Evolutionary conservation across 2,797 vertebrate species (phyloP).

Genomic region (Apogon hyalosoma): DNA sequence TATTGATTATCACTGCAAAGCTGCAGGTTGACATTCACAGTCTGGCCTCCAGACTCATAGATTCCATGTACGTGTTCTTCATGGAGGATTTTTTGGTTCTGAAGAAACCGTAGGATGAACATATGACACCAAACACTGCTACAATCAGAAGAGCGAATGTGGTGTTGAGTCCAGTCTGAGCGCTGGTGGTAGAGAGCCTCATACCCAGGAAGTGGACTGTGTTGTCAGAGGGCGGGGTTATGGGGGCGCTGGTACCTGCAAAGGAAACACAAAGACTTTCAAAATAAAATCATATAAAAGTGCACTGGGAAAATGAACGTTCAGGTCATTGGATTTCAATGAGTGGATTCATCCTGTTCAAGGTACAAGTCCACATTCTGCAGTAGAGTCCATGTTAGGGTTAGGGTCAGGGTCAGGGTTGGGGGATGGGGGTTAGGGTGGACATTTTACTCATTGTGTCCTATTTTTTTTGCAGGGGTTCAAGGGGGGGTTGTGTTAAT

Average conservation of each 20-base stretch:
- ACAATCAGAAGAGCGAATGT: conserved; percentile 68
- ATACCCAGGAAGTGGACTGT: conserved; percentile 74
- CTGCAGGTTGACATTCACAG: not conserved
- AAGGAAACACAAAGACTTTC: not conserved
- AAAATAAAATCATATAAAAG: too few relatives aligned
- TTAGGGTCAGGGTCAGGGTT: too few relatives aligned
- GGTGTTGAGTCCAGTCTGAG: conserved; percentile 67
- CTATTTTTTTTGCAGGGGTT: too few relatives aligned
- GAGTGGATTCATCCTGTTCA: too few relatives aligned
- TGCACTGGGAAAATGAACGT: not conserved
- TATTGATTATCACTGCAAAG: not conserved
- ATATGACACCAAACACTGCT: conserved; percentile 28
- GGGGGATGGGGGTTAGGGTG: too few relatives aligned
- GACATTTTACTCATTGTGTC: too few relatives aligned
- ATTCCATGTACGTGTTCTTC: not conserved
- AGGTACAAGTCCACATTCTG: too few relatives aligned
- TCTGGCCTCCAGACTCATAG: not conserved
- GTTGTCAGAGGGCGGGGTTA: not conserved
- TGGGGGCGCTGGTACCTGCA: conserved; percentile 58
- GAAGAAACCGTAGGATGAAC: conserved; percentile 26
- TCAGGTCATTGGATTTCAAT: too few relatives aligned
- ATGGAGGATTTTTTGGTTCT: conserved; percentile 16
- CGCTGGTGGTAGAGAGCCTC: conserved; percentile 60
- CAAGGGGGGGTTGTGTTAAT: too few relatives aligned
- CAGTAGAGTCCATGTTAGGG: too few relatives aligned